Evolutionary conservation across 2,113 vertebrate genomes (phyloP).

Genomic region (Phainopepla nitens): DNA sequence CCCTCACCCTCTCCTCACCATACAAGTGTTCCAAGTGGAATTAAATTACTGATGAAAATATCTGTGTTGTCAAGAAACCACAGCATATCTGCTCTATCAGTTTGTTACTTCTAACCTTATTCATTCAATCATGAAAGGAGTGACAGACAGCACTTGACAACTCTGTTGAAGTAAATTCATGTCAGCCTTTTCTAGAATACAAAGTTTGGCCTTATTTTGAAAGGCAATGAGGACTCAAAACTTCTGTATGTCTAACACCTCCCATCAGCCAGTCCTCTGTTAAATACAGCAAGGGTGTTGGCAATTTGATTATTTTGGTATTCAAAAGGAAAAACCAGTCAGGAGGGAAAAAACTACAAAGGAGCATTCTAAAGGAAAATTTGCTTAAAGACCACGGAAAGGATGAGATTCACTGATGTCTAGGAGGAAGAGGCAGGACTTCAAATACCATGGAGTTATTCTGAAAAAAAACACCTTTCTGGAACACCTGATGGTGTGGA

Average conservation of each 20-base stretch:
- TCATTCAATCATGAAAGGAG: not conserved
- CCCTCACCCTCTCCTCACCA: not conserved
- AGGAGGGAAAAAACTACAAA: constrained; percentile 20
- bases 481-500: not conserved
- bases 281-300: not conserved
- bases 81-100: not conserved
- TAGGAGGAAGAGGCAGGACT: not conserved
- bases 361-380: not conserved
- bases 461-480: not conserved
- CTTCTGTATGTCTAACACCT: not conserved
- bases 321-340: constrained; percentile 24
- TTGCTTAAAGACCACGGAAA: not conserved
- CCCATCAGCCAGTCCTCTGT: not conserved
- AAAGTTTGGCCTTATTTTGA: not conserved
- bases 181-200: not conserved
- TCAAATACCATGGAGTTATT: not conserved
- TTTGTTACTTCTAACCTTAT: not conserved
- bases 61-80: not conserved
- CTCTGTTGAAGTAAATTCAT: not conserved
- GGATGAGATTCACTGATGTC: constrained; percentile 9
- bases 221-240: not conserved
- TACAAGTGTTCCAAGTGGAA: not conserved
- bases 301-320: not conserved
- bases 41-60: not conserved
- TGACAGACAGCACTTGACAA: not conserved